Base-by-base conservation (phyloP, 2,113 vertebrate genomes). In the Hippopotamus amphibius region DNA sequence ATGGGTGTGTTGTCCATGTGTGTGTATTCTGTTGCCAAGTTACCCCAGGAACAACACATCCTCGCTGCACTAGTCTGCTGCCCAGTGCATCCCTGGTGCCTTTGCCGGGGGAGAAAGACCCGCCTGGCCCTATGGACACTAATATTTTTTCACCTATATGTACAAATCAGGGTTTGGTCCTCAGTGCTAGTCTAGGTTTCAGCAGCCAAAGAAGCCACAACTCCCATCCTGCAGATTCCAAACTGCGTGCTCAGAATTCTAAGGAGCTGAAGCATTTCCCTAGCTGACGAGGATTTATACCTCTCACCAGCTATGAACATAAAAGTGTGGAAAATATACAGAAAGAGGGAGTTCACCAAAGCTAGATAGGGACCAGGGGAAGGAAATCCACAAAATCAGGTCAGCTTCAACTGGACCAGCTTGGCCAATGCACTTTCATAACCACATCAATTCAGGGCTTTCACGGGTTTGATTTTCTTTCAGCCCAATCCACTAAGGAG, bases 401-500 rank as follows among this genome's bases (percentile, higher is more conserved):
- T 90, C 93, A 91, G 95, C 95, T 97, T 97, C 88, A 95, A 87
- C 90, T 76, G 96, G 96, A 81, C 92, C 96, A 80, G 85, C 48
- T 95, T 95, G 98, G 94, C 97, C 98, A 97, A 96, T 13, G 46
- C 95, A 88, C 90, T 97, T 97, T 96, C 97, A 97, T 89, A 98
- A 81, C 96, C 98, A 97, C 98, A 94, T 98, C 97, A 97, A 96
- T 98, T 97, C 97, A 77, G 68, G 88, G 92, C 88, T 98, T 98
- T 98, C 97, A 97, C 53, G 12, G 98, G 85, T 96, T 97, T 98
- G 98, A 98, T 98, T 98, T 98, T 98, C 98, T 98, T 98, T 98
- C 98, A 21, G 17, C 97, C 97, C 98, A 99, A 98, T 98, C 98
- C 98, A 98, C 98, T 97, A 97, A 98, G 99, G 98, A 98, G 97